These are phyloP conservation scores for Anguilla marmorata DNA, from an alignment of 2,797 vertebrate genomes.

Conservation along the genomic window DNA sequence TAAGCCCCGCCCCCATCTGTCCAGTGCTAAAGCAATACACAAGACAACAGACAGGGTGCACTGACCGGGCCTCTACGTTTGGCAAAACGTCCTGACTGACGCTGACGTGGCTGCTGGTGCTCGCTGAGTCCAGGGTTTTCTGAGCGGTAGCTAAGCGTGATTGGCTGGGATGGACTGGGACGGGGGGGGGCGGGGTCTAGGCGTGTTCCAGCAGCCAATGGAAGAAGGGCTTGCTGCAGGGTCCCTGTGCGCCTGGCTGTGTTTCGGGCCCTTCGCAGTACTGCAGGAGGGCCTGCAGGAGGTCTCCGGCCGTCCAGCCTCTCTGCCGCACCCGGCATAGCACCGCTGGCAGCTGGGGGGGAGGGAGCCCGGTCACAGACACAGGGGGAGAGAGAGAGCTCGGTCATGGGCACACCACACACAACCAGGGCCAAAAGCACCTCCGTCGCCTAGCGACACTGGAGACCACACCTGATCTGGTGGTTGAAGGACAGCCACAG, in stretches of 20 bases:
- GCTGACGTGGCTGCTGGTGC: slow-evolving; percentile 4
- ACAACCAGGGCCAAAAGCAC: neutral
- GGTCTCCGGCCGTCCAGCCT: slow-evolving; percentile 85
- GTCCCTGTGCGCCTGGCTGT: slow-evolving; percentile 53
- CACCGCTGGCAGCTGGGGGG: slow-evolving; percentile 70
- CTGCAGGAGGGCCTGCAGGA: slow-evolving; percentile 86
- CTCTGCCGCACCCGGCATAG: slow-evolving; percentile 79
- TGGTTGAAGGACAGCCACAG: neutral
- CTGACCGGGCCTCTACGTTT: slow-evolving; percentile 40
- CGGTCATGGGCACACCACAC: neutral
- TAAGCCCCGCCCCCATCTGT: slow-evolving; percentile 55
- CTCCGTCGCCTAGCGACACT: neutral
- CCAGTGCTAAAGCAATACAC: slow-evolving; percentile 50
- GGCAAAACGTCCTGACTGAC: slow-evolving; percentile 37
- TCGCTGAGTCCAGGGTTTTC: slow-evolving; percentile 30
- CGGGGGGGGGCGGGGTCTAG: slow-evolving; percentile 59
- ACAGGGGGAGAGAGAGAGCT: neutral
- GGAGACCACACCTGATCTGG: neutral
- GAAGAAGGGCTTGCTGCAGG: slow-evolving; percentile 73
- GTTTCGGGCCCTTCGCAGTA: slow-evolving; percentile 79
- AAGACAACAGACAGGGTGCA: slow-evolving; percentile 41
- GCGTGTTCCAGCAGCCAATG: slow-evolving; percentile 87
- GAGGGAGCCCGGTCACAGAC: neutral
- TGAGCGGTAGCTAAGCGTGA: slow-evolving; percentile 35
- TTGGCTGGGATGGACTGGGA: neutral